Percentiles rank a stretch among this genome's conserved stretches.
phyloP scores from a whole-genome alignment of 1,140 invertebrate species.

The Euura lappo region DNA sequence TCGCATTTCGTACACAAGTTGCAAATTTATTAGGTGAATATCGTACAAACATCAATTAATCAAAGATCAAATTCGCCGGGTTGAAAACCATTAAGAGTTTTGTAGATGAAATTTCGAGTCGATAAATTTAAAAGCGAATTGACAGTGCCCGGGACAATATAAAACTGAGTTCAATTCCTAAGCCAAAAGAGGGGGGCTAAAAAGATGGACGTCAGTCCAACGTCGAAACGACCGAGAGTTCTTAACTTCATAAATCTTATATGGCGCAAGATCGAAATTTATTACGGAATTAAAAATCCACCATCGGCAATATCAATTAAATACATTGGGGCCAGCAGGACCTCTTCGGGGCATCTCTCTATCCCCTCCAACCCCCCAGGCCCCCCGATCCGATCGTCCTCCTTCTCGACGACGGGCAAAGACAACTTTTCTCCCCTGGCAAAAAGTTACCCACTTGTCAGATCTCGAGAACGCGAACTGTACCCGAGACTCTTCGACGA shows the following conservation, averaged over 20 bases:
- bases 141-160: slow-evolving; percentile 31
- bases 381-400: background rate
- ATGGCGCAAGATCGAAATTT: slow-evolving; percentile 44
- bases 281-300: slow-evolving; percentile 44
- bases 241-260: slow-evolving; percentile 44
- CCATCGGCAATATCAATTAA: slow-evolving; percentile 47
- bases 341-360: slow-evolving; percentile 4
- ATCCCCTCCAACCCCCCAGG: background rate
- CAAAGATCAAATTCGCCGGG: background rate
- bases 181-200: slow-evolving; percentile 20
- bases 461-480: slow-evolving; percentile 1
- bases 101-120: slow-evolving; percentile 15
- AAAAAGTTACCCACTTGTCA: slow-evolving; percentile 34
- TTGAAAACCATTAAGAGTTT: background rate
- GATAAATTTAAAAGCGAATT: slow-evolving; percentile 31
- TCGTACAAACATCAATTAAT: background rate
- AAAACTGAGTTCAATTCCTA: slow-evolving; percentile 26
- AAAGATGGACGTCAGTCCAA: slow-evolving; percentile 12
- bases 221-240: background rate
- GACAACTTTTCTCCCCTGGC: slow-evolving; percentile 6
- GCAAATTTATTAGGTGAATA: background rate
- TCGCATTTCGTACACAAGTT: background rate
- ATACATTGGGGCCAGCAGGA: slow-evolving; percentile 19
- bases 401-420: background rate
- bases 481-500: background rate